Base-by-base conservation (phyloP, 1,140 invertebrate species). In the Metaphire vulgaris region DNA sequence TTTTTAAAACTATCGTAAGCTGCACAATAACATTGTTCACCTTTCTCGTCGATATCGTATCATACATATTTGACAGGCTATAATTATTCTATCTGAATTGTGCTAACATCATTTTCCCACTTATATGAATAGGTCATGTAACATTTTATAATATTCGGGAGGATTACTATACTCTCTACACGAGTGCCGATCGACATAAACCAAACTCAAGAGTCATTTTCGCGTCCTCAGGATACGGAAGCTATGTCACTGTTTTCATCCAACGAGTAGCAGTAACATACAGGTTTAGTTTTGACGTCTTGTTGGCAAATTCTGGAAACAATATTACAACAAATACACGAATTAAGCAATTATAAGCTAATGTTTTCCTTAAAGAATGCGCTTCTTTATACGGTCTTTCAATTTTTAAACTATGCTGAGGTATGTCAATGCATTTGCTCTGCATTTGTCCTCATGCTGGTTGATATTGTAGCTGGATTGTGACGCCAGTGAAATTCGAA, bases 231-330 rank as follows among this genome's bases (percentile, higher is more conserved):
- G 68, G 74, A n/a, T 31, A 69, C 6, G 72, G 68, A 31, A 33
- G 70, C n/a, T 16, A 15, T 21, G 31, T 79, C 15, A 75, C 69
- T 28, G 76, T 80, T 16, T 80, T 80, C 41, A 69, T 80, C 29
- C 77, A 78, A 72, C 41, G 80, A 64, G 74, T 76, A 2, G 76
- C 80, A n/a, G 80, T 80, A 14, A 79, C 78, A 15, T 80, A 79
- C 65, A 78, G 76, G 74, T 75, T 68, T 33, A 14, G n/a, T n/a
- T n/a, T n/a, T n/a, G n/a, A 65, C 14, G 26, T 65, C 56, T 15
- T 12, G 69, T 32, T 69, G 16, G n/a, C n/a, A n/a, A n/a, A 29
- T 69, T 69, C 30, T n/a, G 16, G 28, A 71, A 26, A 65, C 56
- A 15, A 65, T 15, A 15, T 65, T 26, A 65, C 14, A 14, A 14